phyloP scores from a whole-genome alignment of 2,113 vertebrate species.

The Crotalus tigris region DNA sequence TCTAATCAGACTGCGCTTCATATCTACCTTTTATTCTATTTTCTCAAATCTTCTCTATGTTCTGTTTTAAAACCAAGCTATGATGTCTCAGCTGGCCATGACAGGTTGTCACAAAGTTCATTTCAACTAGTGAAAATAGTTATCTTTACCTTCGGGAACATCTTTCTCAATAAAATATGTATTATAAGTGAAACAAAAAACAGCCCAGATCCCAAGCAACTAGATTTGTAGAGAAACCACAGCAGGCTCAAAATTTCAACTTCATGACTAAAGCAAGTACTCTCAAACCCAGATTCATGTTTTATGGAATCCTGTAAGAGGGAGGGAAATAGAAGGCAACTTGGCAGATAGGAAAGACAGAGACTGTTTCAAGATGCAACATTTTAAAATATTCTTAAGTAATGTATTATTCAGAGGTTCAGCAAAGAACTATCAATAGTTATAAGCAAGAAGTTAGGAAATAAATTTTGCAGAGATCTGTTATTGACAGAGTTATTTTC shows the following conservation, averaged over 20 bases:
- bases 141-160: neutral
- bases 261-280: neutral
- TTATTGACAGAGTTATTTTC: neutral
- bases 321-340: neutral
- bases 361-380: neutral
- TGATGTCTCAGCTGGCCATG: neutral
- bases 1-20: neutral
- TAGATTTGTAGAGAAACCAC: neutral
- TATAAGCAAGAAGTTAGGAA: constrained; percentile 1
- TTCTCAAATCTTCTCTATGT: neutral
- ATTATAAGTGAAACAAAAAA: neutral
- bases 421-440: neutral
- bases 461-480: neutral
- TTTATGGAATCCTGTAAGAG: neutral
- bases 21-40: neutral
- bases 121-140: neutral
- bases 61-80: neutral
- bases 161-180: neutral
- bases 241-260: neutral
- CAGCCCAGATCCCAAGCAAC: neutral
- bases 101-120: neutral
- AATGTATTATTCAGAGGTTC: neutral
- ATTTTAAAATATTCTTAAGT: neutral
- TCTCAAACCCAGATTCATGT: neutral
- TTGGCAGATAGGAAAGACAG: neutral